Conservation (phyloP, 2,113 vertebrate genomes). For the Coregonus clupeaformis region DNA sequence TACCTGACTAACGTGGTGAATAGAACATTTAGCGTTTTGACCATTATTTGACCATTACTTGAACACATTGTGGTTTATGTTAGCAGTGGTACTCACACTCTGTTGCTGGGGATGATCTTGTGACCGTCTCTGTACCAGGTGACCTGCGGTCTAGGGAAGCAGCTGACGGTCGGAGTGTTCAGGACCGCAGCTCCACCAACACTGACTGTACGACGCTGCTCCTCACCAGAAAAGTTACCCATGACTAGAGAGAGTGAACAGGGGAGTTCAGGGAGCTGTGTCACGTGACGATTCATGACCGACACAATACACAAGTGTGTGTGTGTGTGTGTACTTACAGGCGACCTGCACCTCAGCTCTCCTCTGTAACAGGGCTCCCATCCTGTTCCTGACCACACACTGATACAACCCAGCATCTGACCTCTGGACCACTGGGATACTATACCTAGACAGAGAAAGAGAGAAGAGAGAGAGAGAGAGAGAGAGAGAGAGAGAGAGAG, state of each 20-base stretch:
- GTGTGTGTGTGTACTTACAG: constrained; percentile 77
- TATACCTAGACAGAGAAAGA: constrained; percentile 66
- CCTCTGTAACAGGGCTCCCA: constrained; percentile 83
- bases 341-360: constrained; percentile 84
- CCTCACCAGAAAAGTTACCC: constrained; percentile 77
- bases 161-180: constrained; percentile 73
- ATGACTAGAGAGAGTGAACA: constrained; percentile 71
- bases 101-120: constrained; percentile 89
- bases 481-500: constrained; percentile 14
- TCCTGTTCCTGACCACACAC: constrained; percentile 84
- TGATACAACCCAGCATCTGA: constrained; percentile 82
- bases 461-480: neutral
- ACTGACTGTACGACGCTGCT: constrained; percentile 77
- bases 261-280: too few relatives aligned
- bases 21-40: too few relatives aligned
- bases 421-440: constrained; percentile 75
- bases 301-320: too few relatives aligned
- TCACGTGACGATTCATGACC: too few relatives aligned
- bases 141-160: constrained; percentile 83
- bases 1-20: too few relatives aligned
- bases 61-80: neutral
- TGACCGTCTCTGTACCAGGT: constrained; percentile 95
- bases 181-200: constrained; percentile 85
- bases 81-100: constrained; percentile 81
- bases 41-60: neutral